A percentile compares a stretch with the other conserved stretches of the same genome.
These are phyloP conservation scores for Sebastiscus tertius DNA, from an alignment of 2,797 vertebrate species.

Conservation along the genomic window DNA sequence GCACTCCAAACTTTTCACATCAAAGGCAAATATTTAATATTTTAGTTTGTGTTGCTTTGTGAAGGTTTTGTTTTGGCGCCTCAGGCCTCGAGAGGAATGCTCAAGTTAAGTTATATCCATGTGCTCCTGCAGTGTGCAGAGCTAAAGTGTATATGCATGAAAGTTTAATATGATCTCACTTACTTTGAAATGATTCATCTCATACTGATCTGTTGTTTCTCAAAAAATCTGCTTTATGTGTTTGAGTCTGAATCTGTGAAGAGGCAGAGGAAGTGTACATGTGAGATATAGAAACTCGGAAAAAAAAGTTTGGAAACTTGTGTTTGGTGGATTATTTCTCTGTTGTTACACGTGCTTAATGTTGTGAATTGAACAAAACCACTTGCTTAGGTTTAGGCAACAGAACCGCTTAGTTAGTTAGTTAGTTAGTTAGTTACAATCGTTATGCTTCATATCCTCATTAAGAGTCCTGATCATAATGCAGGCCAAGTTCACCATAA, in stretches of 20 bases:
- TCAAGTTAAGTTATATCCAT: neutral
- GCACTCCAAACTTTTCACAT: neutral
- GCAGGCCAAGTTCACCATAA: too few species aligned
- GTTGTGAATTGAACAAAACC: too few species aligned
- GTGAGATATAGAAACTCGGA: too few species aligned
- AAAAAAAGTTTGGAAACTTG: too few species aligned
- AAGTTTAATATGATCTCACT: neutral
- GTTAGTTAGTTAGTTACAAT: too few species aligned
- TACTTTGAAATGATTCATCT: conserved; percentile 1
- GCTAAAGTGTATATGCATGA: neutral
- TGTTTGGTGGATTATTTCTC: too few species aligned
- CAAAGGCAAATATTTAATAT: conserved; percentile 15
- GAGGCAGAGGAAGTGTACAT: neutral
- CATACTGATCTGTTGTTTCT: neutral
- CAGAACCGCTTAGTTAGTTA: too few species aligned
- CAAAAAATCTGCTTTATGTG: neutral
- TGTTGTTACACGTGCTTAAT: too few species aligned
- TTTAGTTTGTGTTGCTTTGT: too few species aligned
- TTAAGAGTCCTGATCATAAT: too few species aligned
- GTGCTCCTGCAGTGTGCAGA: neutral
- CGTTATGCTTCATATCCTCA: too few species aligned
- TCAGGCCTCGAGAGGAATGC: neutral
- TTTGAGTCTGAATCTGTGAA: neutral
- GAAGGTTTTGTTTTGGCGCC: neutral
- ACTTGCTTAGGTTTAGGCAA: too few species aligned